Evolutionary conservation across 2,113 vertebrate species (phyloP).

Genomic region (Mola mola): DNA sequence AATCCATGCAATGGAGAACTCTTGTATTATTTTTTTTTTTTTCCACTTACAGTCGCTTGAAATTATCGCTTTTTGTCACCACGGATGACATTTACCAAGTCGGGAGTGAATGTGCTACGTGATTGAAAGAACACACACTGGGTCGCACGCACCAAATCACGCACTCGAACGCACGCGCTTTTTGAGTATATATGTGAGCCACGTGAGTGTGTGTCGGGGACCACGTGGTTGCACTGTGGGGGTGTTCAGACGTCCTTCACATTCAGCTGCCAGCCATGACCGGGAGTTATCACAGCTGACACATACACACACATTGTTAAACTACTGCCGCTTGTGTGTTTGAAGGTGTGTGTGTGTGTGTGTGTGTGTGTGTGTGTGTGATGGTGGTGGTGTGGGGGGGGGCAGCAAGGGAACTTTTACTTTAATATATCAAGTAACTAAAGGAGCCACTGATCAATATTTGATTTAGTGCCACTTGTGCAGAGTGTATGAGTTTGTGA

Average conservation of each 20-base stretch:
- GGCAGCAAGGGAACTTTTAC: slow-evolving; percentile 43
- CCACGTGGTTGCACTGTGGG: slow-evolving; percentile 8
- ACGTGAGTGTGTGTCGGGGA: not conserved
- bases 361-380: not conserved
- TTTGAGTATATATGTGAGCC: slow-evolving; percentile 3
- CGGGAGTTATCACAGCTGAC: too few relatives aligned
- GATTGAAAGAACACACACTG: not conserved
- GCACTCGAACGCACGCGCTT: not conserved
- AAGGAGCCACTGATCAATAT: slow-evolving; percentile 59
- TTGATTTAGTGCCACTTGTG: slow-evolving; percentile 59
- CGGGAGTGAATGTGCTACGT: slow-evolving; percentile 2
- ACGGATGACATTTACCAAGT: slow-evolving; percentile 9
- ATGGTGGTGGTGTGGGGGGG: not conserved
- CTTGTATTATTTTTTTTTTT: not conserved
- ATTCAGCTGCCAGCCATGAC: slow-evolving; percentile 39
- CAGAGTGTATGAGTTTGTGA: slow-evolving; percentile 19
- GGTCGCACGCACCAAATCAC: not conserved
- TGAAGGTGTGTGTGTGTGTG: slow-evolving; percentile 8
- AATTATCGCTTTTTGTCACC: slow-evolving; percentile 13
- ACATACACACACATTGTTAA: slow-evolving; percentile 5
- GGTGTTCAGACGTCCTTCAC: slow-evolving; percentile 48
- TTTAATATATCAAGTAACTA: slow-evolving; percentile 68
- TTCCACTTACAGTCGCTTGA: not conserved
- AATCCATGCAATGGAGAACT: not conserved
- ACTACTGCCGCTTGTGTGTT: slow-evolving; percentile 10